Base-by-base conservation (phyloP, 2,113 vertebrate genomes). In the Australoheros scitulus region DNA sequence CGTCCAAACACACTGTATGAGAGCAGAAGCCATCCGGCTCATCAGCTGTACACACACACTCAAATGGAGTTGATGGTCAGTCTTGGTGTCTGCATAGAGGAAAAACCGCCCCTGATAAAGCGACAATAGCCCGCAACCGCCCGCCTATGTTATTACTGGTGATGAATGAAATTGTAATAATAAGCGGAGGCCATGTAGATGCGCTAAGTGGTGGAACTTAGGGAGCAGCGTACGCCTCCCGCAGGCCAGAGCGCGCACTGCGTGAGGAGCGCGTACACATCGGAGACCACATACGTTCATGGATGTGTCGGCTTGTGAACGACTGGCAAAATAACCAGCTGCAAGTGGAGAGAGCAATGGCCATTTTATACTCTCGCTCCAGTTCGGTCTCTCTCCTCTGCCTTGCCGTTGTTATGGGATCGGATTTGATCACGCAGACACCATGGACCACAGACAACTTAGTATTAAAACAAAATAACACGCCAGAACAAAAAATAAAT, bases 211-310 rank as follows among this genome's bases (percentile, higher is more conserved):
- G 86, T 56, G 55, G 57, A 84, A 88, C 78, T 82, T 29, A 55
- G 77, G 83, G 77, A 88, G 76, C 32, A 26, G 59, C 83, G 68
- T 80, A 87, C 93, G 88, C 93, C 93, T 78, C 94, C 91, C 84
- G 76, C 89, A 92, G 92, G 92, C 87, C 85, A 52, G 76, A 79
- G 74, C 55, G 88, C 77, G 87, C 90, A 90, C 83, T 91, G 85
- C 86, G 22, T 2, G 22, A 9, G 59, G 59, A 59, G 84, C 82
- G 87, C 79, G 77, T 81, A 18, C 81, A 57, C 74, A 55, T 58
- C 61, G 13, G 56, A 36, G 75, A 36, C 43, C 38, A 59, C 29
- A 26, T 43, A 17, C 65, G 18, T 64, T 17, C 65, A 11, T n/a
- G 61, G 56, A 78, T 52, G 83, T 88, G 85, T 83, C 78, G 52